Base-by-base conservation (phyloP, 2,113 vertebrate species). In the Cynoglossus semilaevis region DNA sequence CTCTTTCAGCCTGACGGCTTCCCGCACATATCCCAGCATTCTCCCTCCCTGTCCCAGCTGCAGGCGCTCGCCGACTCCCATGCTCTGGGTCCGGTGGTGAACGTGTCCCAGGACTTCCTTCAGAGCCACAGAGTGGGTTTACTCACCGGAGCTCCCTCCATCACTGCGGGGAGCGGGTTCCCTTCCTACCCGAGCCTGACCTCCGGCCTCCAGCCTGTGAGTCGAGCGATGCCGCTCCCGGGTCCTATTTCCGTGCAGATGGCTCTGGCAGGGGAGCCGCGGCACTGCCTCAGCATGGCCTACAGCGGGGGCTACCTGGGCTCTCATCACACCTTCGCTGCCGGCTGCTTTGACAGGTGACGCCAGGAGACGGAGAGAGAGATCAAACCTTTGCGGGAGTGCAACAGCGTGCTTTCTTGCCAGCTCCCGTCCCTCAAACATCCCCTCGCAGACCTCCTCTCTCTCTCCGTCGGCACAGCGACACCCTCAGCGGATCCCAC, bases 261-360 rank as follows among this genome's bases (percentile, higher is more conserved):
- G 77, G 85, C 92, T 19, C 68, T 94, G 0, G 78, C 87, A 0
- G 67, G 89, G 0, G 93, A 96, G 64, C 74, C 89, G 0, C 91
- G 85, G 8, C 89, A 90, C 75, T 91, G 89, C 55, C 77, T 91
- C 45, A 86, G 84, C 29, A 74, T 91, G 79, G 88, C 89, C 53
- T 90, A 90, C 52, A 84, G 88, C 14, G 86, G 88, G 44, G 89
- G 91, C 19, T 94, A 90, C 84, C 90, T 94, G 72, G 91, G 89
- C 0, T 77, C 88, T 17, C 87, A 89, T 51, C 90, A 90, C 49
- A 51, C 84, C 0, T 91, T 90, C 46, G 70, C 93, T 37, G 61
- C 92, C 0, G 83, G 92, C 58, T 94, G 92, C 85, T 95, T 94
- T 19, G 91, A 96, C 50, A 91, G 91, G 82, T 93, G 91, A 92